These are phyloP conservation scores for Ips typographus DNA, from an alignment of 1,140 invertebrate genomes.

Conservation along the genomic window DNA sequence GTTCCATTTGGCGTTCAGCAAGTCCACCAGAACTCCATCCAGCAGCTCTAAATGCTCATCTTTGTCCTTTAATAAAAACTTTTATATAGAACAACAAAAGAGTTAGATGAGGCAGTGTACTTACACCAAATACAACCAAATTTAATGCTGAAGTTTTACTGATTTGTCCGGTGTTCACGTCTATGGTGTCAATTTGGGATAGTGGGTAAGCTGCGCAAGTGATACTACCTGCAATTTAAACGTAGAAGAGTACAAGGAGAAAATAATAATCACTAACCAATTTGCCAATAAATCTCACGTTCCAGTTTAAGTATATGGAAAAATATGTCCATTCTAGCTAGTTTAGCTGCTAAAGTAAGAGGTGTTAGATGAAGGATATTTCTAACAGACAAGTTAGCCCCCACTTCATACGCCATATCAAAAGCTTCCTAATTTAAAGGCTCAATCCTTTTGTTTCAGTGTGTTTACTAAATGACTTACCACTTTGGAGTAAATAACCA, in stretches of 20 bases:
- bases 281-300: constrained; percentile 95
- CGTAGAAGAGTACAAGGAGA: not conserved
- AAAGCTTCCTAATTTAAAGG: constrained; percentile 74
- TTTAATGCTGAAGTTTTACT: constrained; percentile 93
- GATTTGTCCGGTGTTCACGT: constrained; percentile 85
- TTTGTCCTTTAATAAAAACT: constrained; percentile 71
- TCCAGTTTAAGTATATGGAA: constrained; percentile 95
- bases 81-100: not conserved
- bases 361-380: constrained; percentile 91
- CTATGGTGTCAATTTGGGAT: constrained; percentile 95
- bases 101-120: not conserved
- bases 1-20: constrained; percentile 97
- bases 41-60: constrained; percentile 93
- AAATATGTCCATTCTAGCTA: constrained; percentile 92
- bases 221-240: constrained; percentile 69
- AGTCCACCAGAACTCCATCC: constrained; percentile 91
- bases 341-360: constrained; percentile 88
- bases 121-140: constrained; percentile 96
- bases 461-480: constrained; percentile 55
- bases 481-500: constrained; percentile 94
- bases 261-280: constrained; percentile 57
- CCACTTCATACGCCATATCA: constrained; percentile 91
- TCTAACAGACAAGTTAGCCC: constrained; percentile 79
- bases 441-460: not conserved
- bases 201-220: constrained; percentile 96